Evolutionary conservation across 2,888 invertebrate genomes (phyloP).

Genomic region (Eupsilia transversa): DNA sequence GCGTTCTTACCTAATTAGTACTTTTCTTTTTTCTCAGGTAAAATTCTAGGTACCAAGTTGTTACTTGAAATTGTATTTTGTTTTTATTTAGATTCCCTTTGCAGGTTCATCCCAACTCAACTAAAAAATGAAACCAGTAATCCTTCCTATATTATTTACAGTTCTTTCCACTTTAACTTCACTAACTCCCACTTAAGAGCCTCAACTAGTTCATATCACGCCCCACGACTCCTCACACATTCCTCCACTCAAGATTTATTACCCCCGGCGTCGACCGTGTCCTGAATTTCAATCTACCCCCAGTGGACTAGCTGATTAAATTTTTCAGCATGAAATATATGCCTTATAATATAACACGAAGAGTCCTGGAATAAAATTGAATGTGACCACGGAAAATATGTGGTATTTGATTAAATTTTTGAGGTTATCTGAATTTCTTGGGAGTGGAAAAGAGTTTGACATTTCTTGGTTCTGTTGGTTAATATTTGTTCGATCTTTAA

Average conservation of each 20-base stretch:
- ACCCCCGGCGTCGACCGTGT: slow-evolving; percentile 65
- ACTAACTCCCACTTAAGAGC: slow-evolving; percentile 31
- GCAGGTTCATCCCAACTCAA: background rate
- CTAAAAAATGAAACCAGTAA: background rate
- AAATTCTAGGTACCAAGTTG: background rate
- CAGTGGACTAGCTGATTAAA: slow-evolving; percentile 74
- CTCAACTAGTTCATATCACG: slow-evolving; percentile 64
- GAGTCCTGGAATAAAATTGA: slow-evolving; percentile 56
- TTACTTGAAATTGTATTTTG: background rate
- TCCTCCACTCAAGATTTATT: slow-evolving; percentile 65
- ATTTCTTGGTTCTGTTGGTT: background rate
- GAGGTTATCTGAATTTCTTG: background rate
- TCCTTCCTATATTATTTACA: slow-evolving; percentile 15
- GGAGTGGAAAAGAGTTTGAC: background rate
- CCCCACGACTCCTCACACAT: slow-evolving; percentile 63
- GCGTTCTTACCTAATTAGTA: background rate
- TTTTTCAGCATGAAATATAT: slow-evolving; percentile 74
- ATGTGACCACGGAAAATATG: slow-evolving; percentile 48
- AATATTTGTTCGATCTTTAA: background rate
- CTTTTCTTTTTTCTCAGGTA: background rate
- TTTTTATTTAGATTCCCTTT: background rate
- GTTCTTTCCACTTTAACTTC: slow-evolving; percentile 16
- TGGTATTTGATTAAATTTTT: slow-evolving; percentile 45
- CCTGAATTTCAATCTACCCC: slow-evolving; percentile 76
- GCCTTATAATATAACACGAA: slow-evolving; percentile 58